Evolutionary conservation across 2,113 vertebrate species (phyloP).

Genomic region (Pygathrix nemaeus): DNA sequence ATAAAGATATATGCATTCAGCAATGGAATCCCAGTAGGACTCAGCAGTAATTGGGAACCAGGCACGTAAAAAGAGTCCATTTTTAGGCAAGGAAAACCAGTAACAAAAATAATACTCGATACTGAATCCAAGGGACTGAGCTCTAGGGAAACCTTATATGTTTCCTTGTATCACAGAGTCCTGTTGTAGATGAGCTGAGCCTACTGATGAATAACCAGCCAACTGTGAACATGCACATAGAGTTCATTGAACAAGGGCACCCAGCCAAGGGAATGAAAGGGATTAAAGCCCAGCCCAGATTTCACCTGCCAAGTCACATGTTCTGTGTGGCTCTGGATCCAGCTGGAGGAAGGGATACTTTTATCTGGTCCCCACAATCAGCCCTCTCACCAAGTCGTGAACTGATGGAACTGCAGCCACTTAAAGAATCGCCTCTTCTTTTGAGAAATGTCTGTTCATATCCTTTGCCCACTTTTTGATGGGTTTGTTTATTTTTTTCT

Average conservation of each 20-base stretch:
- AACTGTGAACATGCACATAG: neutral
- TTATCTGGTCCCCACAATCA: neutral
- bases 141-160: neutral
- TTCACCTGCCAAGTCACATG: neutral
- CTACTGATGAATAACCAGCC: neutral
- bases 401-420: neutral
- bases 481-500: too few relatives aligned
- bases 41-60: neutral
- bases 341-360: neutral
- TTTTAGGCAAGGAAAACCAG: neutral
- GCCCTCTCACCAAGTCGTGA: neutral
- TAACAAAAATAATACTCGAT: neutral
- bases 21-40: neutral
- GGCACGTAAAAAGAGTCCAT: neutral
- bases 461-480: too few relatives aligned
- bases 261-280: neutral
- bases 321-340: neutral
- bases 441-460: too few relatives aligned
- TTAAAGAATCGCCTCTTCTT: neutral
- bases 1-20: neutral
- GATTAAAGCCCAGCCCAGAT: neutral
- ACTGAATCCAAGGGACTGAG: neutral
- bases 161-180: neutral
- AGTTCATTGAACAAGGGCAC: neutral
- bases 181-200: neutral